phyloP scores from a whole-genome alignment of 2,888 invertebrate genomes.

The Fragum whitleyi region DNA sequence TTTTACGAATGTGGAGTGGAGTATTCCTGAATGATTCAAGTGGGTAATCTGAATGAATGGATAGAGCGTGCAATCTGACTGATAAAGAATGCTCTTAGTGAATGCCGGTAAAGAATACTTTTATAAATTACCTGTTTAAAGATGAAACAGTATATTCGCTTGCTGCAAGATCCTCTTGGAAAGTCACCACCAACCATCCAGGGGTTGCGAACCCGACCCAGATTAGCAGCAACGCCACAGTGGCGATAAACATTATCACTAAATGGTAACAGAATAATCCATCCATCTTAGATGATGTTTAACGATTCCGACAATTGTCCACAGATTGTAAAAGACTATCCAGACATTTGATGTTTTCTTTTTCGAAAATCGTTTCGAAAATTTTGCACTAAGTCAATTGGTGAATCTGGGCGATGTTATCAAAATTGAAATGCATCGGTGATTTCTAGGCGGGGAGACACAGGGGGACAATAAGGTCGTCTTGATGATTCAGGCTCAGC shows the following conservation, averaged over 20 bases:
- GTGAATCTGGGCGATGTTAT: background rate
- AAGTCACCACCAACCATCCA: conserved; percentile 58
- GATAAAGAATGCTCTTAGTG: too few species aligned
- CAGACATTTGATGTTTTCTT: background rate
- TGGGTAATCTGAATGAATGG: too few species aligned
- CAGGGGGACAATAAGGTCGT: too few species aligned
- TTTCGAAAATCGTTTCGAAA: background rate
- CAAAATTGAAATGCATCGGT: background rate
- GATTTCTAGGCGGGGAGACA: background rate
- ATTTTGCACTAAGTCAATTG: background rate
- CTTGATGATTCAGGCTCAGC: too few species aligned
- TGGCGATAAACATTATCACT: conserved; percentile 50
- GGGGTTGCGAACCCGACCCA: conserved; percentile 54
- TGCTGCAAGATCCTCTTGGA: conserved; percentile 47
- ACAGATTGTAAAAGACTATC: background rate
- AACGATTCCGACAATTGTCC: background rate
- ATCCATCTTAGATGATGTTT: conserved; percentile 38
- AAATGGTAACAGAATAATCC: conserved; percentile 56
- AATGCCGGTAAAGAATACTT: too few species aligned
- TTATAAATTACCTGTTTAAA: too few species aligned
- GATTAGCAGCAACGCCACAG: conserved; percentile 41
- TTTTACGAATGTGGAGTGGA: too few species aligned
- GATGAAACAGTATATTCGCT: conserved; percentile 53
- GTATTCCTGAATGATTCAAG: too few species aligned
- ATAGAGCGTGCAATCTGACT: too few species aligned